Conservation (phyloP, 2,113 vertebrate genomes). For the Calyptomena viridis region DNA sequence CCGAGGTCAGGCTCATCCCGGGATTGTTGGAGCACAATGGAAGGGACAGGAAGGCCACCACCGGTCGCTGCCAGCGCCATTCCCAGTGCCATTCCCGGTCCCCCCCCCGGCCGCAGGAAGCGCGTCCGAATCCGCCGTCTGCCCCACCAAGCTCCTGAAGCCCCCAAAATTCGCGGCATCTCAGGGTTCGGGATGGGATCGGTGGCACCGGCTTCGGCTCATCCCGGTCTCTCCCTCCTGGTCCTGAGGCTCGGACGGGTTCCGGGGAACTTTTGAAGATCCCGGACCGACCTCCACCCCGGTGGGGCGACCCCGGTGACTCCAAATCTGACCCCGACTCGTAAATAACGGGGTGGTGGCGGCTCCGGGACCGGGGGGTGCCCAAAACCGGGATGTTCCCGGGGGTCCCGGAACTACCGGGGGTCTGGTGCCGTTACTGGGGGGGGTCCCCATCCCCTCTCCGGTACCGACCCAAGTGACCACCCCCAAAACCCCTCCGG, state of each 20-base stretch:
- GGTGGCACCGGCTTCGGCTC: too few species aligned
- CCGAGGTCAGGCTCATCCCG: too few species aligned
- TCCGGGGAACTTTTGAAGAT: background rate
- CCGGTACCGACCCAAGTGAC: too few species aligned
- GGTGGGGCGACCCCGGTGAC: background rate
- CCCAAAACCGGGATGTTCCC: too few species aligned
- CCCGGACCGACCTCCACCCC: background rate
- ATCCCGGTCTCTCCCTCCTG: background rate
- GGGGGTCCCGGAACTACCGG: too few species aligned
- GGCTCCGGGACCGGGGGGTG: too few species aligned
- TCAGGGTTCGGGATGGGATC: background rate
- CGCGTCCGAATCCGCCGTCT: background rate
- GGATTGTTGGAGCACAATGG: background rate
- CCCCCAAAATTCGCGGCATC: background rate
- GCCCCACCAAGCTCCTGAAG: background rate
- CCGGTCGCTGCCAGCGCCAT: background rate
- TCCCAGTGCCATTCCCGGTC: background rate
- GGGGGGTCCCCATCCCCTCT: too few species aligned
- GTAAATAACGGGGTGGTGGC: background rate
- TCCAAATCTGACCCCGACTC: background rate
- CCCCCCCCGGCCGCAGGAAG: background rate
- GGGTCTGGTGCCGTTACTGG: too few species aligned
- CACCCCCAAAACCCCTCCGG: too few species aligned
- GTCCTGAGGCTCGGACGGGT: background rate
- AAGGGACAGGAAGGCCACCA: background rate